Base-by-base conservation (phyloP, 2,797 vertebrate genomes). In the Parotocinclus haroldoi region DNA sequence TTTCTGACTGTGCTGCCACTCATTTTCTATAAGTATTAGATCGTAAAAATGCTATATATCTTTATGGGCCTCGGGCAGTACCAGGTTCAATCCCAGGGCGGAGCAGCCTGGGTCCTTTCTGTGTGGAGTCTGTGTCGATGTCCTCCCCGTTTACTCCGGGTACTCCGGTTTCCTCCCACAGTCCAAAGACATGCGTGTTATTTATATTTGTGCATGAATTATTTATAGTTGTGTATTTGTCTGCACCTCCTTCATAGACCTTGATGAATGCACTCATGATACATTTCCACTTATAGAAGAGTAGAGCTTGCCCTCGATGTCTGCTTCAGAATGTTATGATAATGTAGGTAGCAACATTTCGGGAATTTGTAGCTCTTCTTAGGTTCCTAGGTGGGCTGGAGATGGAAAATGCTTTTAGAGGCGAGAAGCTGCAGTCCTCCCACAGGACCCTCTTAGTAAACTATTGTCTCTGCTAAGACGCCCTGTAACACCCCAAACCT, bases 371-470 rank as follows among this genome's bases (percentile, higher is more conserved):
- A 9, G 18, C 19, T 60, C 65, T 74, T 69, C 66, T 63, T 49
- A 75, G 68, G 71, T 70, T 54, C 64, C 71, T 69, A 54, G 49
- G 62, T 70, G 71, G 63, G 59, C 55, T 44, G 17, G 44, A 59
- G 57, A 17, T 37, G 39, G 69, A 55, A 61, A 66, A 74, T 55
- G 67, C 37, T 55, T 74, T 70, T 55, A 72, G 39, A 70, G 56
- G 65, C 55, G 58, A 58, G 68, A 71, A 51, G 55, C 51, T 63
- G 56, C 56, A 49, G 55, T 69, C 55, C 65, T 69, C 37, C 63
- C 61, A 13, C 13, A 60, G 50, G 63, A 46, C 1, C 13, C 16
- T 36, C 18, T 17, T 18, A 58, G 55, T 66, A 58, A 72, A 67
- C 56, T 62, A 68, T 57, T 37, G 51, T 54, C 52, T n/a, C 46